Percentiles rank a stretch among this genome's conserved stretches.
phyloP scores from a whole-genome alignment of 2,113 vertebrate genomes.

The Cygnus buccinator region DNA sequence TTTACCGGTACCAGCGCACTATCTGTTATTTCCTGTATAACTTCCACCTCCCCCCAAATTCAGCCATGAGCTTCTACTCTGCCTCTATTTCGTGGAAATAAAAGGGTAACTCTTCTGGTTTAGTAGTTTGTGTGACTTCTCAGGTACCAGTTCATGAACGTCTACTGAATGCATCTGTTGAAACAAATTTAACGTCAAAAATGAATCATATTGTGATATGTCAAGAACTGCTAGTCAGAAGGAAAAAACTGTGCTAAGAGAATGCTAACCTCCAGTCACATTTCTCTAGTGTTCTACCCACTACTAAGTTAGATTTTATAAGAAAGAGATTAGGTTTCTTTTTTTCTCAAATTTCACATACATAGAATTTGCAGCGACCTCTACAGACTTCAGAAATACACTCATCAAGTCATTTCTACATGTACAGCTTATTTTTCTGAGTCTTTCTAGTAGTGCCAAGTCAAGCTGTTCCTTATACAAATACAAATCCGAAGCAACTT shows the following conservation, averaged over 20 bases:
- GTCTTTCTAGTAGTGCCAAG: background rate
- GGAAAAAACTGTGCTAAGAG: background rate
- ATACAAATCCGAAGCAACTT: background rate
- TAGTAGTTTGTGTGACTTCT: background rate
- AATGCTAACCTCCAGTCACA: background rate
- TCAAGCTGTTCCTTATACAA: background rate
- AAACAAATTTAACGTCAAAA: background rate
- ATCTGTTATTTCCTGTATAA: background rate
- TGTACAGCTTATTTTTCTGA: background rate
- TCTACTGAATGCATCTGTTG: background rate
- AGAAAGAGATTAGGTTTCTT: background rate
- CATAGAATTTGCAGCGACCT: background rate
- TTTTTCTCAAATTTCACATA: background rate
- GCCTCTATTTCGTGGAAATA: background rate
- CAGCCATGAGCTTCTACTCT: background rate
- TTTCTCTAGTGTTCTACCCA: background rate
- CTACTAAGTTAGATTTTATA: background rate
- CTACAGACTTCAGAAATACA: background rate
- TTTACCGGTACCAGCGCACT: background rate
- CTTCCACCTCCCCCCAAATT: no score
- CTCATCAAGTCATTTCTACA: background rate
- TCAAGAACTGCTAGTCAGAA: background rate
- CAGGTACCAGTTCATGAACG: background rate
- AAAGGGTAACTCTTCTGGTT: background rate
- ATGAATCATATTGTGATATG: background rate